Evolutionary conservation across 2,113 vertebrate species (phyloP), one percentile per base, ranked within the genome.

Genomic region (Lagenorhynchus albirostris): DNA sequence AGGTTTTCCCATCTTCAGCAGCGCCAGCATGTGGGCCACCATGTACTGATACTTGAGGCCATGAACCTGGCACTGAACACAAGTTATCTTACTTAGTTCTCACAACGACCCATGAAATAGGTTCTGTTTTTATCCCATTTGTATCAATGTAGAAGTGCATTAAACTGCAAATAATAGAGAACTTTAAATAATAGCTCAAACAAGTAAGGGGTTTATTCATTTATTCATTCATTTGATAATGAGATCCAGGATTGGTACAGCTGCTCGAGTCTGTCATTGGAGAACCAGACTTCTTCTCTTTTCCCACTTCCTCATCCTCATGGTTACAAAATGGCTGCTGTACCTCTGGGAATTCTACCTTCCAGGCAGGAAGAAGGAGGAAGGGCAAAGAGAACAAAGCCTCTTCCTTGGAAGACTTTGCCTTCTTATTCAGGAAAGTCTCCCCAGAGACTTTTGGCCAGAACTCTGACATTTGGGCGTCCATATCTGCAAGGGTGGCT

Each of bases 381-480:
- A 82, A 79, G 18, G 31, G 14, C 68, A 68, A 94, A 91, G 79
- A 63, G 33, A 36, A 89, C 41, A 88, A 67, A 81, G 23, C n/a
- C 31, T 38, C 62, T 14, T 38, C n/a, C 44, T 74, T 26, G 26
- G 25, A 41, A 91, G 15, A 26, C 47, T 71, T 88, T 38, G 50
- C 41, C 55, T 89, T 94, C 67, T 83, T 29, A 50, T 58, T 89
- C 71, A 70, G 33, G 23, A 89, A 41, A 44, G 8, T 53, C 70
- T 38, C 4, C 31, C 33, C 2, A 33, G 21, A 74, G 81, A 55
- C 25, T 33, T 84, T 36, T 31, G 58, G 41, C 50, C 65, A 90
- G 58, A 86, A 13, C n/a, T 38, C 58, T 93, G 82, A 41, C 44
- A n/a, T 80, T 58, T 63, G 62, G 65, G 10, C 44, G 21, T 14